Conservation (phyloP, 2,113 vertebrate genomes). For the Psilopogon haemacephalus region DNA sequence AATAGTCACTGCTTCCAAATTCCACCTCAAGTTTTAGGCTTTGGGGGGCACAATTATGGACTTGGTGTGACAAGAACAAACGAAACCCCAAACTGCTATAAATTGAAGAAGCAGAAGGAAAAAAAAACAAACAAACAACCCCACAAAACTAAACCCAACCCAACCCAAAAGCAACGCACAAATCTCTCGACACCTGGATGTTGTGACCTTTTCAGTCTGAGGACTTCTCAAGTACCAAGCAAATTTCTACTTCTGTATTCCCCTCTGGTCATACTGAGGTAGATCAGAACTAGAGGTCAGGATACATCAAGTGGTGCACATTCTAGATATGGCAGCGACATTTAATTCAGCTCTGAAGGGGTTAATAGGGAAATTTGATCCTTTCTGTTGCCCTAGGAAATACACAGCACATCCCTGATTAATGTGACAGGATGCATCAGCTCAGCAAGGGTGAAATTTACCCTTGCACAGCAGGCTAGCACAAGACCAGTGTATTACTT, state of each 20-base stretch:
- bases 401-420: constrained; percentile 32
- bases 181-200: not conserved
- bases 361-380: constrained; percentile 56
- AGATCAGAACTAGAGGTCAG: not conserved
- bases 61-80: not conserved
- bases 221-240: not conserved
- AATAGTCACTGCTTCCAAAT: not conserved
- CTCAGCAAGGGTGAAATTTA: constrained; percentile 61
- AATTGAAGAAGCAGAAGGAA: not conserved
- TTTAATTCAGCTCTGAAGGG: constrained; percentile 8
- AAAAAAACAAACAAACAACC: not conserved
- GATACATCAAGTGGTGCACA: not conserved
- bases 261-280: not conserved
- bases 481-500: constrained; percentile 7
- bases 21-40: not conserved
- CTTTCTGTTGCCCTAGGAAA: constrained; percentile 51
- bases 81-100: not conserved
- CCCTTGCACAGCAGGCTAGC: constrained; percentile 7
- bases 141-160: too few relatives aligned
- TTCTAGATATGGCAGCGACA: not conserved
- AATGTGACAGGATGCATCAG: constrained; percentile 64
- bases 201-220: not conserved
- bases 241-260: not conserved
- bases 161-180: not conserved
- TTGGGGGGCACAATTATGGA: not conserved